Evolutionary conservation across 1,140 invertebrate species (phyloP), one percentile per base, ranked within the genome.

Genomic region (Ceratina calcarata): DNA sequence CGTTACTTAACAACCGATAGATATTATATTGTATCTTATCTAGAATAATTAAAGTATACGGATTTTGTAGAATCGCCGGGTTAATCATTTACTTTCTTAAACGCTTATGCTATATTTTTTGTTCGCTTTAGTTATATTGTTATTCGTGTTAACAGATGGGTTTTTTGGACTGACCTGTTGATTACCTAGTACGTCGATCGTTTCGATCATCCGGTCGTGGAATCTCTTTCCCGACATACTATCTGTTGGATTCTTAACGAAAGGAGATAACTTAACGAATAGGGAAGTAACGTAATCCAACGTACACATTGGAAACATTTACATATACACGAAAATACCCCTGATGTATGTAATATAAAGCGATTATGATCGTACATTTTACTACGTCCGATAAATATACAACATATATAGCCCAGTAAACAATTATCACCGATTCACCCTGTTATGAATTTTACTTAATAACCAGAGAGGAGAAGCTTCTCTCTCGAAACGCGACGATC

Each of bases 151-250:
- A 65, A 85, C 84, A 77, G 32, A 84, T 53, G 20, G 62, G 82
- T 62, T 81, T 69, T 55, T 58, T 86, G 0, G 16, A 86, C 85
- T 86, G 85, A 86, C 85, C 85, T 83, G 71, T 86, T 78, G 53
- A 68, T 81, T 86, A 86, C 68, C 75, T 77, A 80, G 71, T 69
- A 80, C 37, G 37, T 45, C 2, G 61, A 86, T 49, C 53, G 76
- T 77, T 87, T 84, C 80, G 75, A 87, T 84, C 18, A 88, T 88
- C 87, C 86, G 74, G 66, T 81, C 75, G 80, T 84, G 81, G 87
- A 79, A 74, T 88, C 82, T 86, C 86, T 88, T 83, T 85, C 49
- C 51, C 77, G 53, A 78, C 49, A 72, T 80, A 79, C 53, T 53
- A 75, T 72, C 58, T 73, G 67, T 58, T 57, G 68, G 81, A 51